A percentile compares a stretch with the other conserved stretches of the same genome.
Evolutionary conservation across 1,140 invertebrate species (phyloP).

Genomic region (Papilio glaucus): DNA sequence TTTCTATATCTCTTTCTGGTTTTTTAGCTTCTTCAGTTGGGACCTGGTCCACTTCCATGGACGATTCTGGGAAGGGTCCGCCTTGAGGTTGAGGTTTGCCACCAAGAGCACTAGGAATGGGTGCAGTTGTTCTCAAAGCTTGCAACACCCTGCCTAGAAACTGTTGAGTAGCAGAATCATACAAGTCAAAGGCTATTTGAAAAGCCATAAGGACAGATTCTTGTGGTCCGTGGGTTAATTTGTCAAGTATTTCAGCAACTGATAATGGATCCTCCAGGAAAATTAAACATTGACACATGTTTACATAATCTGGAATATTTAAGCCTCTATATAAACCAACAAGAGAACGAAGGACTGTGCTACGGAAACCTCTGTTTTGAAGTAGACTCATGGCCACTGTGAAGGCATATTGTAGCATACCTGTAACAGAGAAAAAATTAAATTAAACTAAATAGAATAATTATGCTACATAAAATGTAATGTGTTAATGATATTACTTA

Average conservation of each 20-base stretch:
- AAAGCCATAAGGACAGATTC: slow-evolving; percentile 94
- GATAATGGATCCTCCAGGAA: slow-evolving; percentile 96
- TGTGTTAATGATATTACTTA: too few species aligned
- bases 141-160: slow-evolving; percentile 95
- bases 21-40: slow-evolving; percentile 79
- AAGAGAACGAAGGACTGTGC: slow-evolving; percentile 93
- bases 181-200: slow-evolving; percentile 99
- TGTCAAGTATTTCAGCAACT: slow-evolving; percentile 95
- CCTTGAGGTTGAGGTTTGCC: slow-evolving; percentile 88
- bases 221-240: slow-evolving; percentile 91
- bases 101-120: slow-evolving; percentile 90
- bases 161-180: slow-evolving; percentile 99
- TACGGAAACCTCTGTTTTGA: slow-evolving; percentile 96
- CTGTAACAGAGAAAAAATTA: slow-evolving; percentile 75
- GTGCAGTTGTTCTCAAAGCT: slow-evolving; percentile 92
- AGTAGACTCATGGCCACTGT: slow-evolving; percentile 98
- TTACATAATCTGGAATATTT: slow-evolving; percentile 96
- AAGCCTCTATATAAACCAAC: slow-evolving; percentile 95
- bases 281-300: slow-evolving; percentile 98
- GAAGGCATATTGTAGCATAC: slow-evolving; percentile 97
- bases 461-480: too few species aligned
- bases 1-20: slow-evolving; percentile 83
- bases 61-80: slow-evolving; percentile 75
- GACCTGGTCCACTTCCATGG: slow-evolving; percentile 78
- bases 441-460: slow-evolving; percentile 20